Evolutionary conservation across 2,797 vertebrate genomes (phyloP).

Genomic region (Phoebastria nigripes): DNA sequence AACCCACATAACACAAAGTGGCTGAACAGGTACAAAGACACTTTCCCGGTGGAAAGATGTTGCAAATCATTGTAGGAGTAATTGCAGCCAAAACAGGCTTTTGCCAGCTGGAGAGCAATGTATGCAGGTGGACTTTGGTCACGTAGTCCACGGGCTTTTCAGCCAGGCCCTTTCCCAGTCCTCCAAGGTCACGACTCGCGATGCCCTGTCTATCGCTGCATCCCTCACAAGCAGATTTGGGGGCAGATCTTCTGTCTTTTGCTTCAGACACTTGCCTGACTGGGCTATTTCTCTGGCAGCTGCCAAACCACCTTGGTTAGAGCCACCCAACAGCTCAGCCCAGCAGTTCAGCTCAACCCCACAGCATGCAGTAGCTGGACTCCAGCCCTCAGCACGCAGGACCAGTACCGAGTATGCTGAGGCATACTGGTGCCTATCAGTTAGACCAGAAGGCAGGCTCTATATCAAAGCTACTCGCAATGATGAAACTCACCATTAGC

Average conservation of each 20-base stretch:
- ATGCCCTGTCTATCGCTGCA: background rate
- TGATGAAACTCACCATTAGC: conserved; percentile 21
- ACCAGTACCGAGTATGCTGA: background rate
- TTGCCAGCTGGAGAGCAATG: background rate
- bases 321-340: background rate
- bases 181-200: background rate
- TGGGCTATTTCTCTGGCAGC: background rate
- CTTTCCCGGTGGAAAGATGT: background rate
- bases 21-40: conserved; percentile 18
- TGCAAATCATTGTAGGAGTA: background rate
- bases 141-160: background rate
- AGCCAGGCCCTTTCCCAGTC: background rate
- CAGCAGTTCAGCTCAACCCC: background rate
- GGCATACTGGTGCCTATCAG: background rate
- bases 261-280: background rate
- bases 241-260: background rate
- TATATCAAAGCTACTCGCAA: background rate
- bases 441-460: background rate
- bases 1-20: background rate
- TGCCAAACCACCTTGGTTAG: background rate
- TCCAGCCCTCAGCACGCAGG: background rate
- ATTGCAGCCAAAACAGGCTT: background rate
- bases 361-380: background rate
- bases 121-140: background rate
- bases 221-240: background rate